Conservation (phyloP, 1,140 invertebrate species). For the Glossosoma conforme region DNA sequence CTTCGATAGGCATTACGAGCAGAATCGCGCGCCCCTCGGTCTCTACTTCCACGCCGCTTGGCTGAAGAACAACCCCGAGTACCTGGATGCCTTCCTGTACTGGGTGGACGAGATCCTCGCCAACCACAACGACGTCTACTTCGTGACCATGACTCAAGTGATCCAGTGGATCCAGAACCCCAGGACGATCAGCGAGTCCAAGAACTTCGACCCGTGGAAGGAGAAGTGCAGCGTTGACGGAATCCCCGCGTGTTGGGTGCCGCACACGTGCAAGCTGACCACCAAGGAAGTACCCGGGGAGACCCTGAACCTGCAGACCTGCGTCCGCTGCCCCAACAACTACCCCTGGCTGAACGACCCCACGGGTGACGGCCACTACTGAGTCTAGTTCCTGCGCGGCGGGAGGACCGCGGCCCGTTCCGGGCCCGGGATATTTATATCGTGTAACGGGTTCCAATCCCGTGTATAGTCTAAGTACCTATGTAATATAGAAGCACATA, state of each 20-base stretch:
- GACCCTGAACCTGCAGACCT: conserved; percentile 89
- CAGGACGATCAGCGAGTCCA: conserved; percentile 73
- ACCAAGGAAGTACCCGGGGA: conserved; percentile 90
- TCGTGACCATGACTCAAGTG: conserved; percentile 96
- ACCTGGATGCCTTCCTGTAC: conserved; percentile 86
- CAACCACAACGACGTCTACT: conserved; percentile 90
- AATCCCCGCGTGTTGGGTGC: conserved; percentile 76
- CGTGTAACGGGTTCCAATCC: conserved; percentile 51
- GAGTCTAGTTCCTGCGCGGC: conserved; percentile 46
- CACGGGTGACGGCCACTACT: conserved; percentile 86
- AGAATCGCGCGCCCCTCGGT: conserved; percentile 88
- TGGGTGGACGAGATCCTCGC: conserved; percentile 90
- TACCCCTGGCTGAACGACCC: conserved; percentile 94
- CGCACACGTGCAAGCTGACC: conserved; percentile 84
- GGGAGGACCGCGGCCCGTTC: conserved; percentile 24
- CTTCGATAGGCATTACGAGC: conserved; percentile 91
- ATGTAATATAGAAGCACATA: conserved; percentile 54
- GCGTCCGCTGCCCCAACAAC: conserved; percentile 87
- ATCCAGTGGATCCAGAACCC: conserved; percentile 97
- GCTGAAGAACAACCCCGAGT: conserved; percentile 93
- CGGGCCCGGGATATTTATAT: conserved; percentile 27
- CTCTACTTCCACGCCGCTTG: conserved; percentile 95
- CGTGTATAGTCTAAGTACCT: conserved; percentile 51
- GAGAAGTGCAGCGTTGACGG: conserved; percentile 85
- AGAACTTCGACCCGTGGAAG: conserved; percentile 91